Conservation (phyloP, 1,140 invertebrate species). For the Chelonus insularis region DNA sequence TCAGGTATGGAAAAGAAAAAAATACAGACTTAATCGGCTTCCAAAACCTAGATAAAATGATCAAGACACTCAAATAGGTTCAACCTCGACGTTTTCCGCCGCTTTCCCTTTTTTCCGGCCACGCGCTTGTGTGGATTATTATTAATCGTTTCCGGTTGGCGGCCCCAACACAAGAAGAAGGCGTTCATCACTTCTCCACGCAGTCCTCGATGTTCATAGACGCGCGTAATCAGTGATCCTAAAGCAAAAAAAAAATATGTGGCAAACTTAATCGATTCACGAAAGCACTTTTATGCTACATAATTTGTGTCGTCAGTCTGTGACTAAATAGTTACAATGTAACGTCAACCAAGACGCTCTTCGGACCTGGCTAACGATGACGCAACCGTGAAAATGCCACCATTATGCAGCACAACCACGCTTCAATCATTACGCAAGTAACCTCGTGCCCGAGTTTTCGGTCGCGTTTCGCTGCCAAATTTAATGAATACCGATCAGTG, state of each 20-base stretch:
- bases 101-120: constrained; percentile 53
- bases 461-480: constrained; percentile 25
- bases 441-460: constrained; percentile 27
- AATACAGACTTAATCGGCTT: no score
- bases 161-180: constrained; percentile 31
- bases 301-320: constrained; percentile 24
- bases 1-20: no score
- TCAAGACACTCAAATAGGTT: no score
- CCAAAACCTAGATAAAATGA: no score
- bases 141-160: constrained; percentile 57
- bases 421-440: constrained; percentile 26
- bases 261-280: no score
- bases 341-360: constrained; percentile 40
- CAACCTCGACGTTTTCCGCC: constrained; percentile 36
- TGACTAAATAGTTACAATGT: constrained; percentile 30
- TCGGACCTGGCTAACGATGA: constrained; percentile 36
- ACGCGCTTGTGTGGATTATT: constrained; percentile 44
- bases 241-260: no score
- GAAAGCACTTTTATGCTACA: constrained; percentile 7
- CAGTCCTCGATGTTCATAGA: constrained; percentile 29
- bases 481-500: constrained; percentile 20
- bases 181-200: no score
- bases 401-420: constrained; percentile 40
- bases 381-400: constrained; percentile 54
- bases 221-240: neutral